Percentiles rank a stretch among this genome's conserved stretches.
Evolutionary conservation across 2,888 invertebrate genomes (phyloP).

Genomic region (Petrophora chlorosata): DNA sequence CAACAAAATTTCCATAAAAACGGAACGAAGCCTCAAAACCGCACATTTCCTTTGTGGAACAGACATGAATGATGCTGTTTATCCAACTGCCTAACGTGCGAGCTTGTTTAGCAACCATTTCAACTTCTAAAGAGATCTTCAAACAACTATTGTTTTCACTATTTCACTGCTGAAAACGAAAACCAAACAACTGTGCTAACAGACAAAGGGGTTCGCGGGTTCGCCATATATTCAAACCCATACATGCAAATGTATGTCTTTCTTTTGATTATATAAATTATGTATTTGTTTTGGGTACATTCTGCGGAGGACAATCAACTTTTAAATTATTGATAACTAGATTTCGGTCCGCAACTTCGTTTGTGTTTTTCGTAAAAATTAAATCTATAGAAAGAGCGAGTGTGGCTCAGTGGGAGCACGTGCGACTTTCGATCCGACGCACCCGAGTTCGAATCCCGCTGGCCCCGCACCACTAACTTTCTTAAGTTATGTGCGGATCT

Average conservation of each 20-base stretch:
- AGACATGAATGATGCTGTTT: slow-evolving; percentile 22
- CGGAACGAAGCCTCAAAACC: neutral
- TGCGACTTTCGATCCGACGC: too few species aligned
- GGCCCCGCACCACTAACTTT: too few species aligned
- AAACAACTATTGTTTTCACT: slow-evolving; percentile 44
- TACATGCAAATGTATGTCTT: neutral
- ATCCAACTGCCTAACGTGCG: slow-evolving; percentile 18
- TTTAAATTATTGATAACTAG: slow-evolving; percentile 15
- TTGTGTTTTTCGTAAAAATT: too few species aligned
- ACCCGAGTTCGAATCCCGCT: too few species aligned
- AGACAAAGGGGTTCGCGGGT: slow-evolving; percentile 29
- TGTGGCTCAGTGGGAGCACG: too few species aligned
- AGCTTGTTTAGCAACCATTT: slow-evolving; percentile 8
- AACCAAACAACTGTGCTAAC: slow-evolving; percentile 55
- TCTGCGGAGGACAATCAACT: slow-evolving; percentile 14
- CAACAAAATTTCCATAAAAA: neutral
- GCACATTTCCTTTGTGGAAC: slow-evolving; percentile 1
- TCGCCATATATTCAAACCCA: slow-evolving; percentile 29
- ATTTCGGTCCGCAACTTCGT: too few species aligned
- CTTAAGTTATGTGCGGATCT: too few species aligned
- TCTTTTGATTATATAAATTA: slow-evolving; percentile 10
- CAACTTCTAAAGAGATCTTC: slow-evolving; percentile 49
- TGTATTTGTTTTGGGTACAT: slow-evolving; percentile 14
- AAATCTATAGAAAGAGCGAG: too few species aligned
- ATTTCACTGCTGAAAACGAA: slow-evolving; percentile 46